phyloP scores from a whole-genome alignment of 2,113 vertebrate genomes.

The Marmota flaviventris region DNA sequence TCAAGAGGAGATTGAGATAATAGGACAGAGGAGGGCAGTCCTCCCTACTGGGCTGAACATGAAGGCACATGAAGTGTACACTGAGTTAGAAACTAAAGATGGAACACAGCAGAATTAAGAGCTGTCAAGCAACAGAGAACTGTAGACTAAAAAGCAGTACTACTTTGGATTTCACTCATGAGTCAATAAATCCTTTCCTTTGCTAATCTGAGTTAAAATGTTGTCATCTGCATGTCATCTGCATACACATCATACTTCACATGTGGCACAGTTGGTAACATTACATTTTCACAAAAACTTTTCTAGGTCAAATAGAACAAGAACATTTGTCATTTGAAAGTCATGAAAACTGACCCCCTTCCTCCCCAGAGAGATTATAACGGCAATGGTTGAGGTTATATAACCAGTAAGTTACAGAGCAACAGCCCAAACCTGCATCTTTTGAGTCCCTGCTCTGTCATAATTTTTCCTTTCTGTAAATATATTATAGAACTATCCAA shows the following conservation, averaged over 20 bases:
- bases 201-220: neutral
- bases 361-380: neutral
- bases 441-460: neutral
- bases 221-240: neutral
- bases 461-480: slow-evolving; percentile 37
- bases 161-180: neutral
- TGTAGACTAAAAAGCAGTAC: neutral
- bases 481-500: neutral
- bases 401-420: neutral
- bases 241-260: neutral
- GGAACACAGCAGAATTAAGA: neutral
- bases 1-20: neutral
- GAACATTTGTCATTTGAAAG: slow-evolving; percentile 51
- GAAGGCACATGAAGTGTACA: neutral
- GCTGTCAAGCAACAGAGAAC: neutral
- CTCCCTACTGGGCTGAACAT: neutral
- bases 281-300: slow-evolving; percentile 8
- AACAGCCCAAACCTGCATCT: neutral
- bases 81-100: neutral
- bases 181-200: neutral
- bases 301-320: slow-evolving; percentile 45
- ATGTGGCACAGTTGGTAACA: neutral
- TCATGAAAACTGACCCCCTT: slow-evolving; percentile 21
- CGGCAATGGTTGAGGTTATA: neutral
- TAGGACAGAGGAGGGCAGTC: neutral